Evolutionary conservation across 1,140 invertebrate genomes (phyloP).

Genomic region (Atopsyche davidsoni): DNA sequence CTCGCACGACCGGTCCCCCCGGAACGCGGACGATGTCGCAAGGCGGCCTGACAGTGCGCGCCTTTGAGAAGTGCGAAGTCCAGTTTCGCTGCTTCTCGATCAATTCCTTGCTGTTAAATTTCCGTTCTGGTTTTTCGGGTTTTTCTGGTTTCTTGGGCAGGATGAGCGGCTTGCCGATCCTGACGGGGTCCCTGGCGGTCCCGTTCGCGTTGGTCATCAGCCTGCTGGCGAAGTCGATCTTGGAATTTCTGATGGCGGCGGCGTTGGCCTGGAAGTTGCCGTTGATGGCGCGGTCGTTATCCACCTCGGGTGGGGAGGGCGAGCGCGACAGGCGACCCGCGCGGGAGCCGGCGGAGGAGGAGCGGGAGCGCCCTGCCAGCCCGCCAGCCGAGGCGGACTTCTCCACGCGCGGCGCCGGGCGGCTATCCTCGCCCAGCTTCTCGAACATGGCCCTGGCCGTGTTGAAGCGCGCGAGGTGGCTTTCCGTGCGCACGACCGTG

Average conservation of each 20-base stretch:
- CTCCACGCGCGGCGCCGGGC: constrained; percentile 45
- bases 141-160: constrained; percentile 63
- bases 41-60: constrained; percentile 55
- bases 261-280: constrained; percentile 17
- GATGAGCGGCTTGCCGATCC: constrained; percentile 48
- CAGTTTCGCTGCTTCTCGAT: constrained; percentile 87
- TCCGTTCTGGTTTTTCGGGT: constrained; percentile 74
- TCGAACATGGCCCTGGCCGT: constrained; percentile 89
- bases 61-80: constrained; percentile 82
- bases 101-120: constrained; percentile 75
- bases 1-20: constrained; percentile 35
- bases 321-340: constrained; percentile 52
- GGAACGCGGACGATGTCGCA: constrained; percentile 49
- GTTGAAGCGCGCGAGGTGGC: constrained; percentile 84
- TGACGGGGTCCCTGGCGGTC: constrained; percentile 33
- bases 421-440: constrained; percentile 76
- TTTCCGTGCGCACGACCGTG: constrained; percentile 79
- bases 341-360: constrained; percentile 53
- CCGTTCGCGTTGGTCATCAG: constrained; percentile 36
- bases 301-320: constrained; percentile 33
- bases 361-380: constrained; percentile 47
- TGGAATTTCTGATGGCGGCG: not conserved
- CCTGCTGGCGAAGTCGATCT: constrained; percentile 8
- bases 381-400: constrained; percentile 47
- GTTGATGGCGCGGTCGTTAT: constrained; percentile 19